Evolutionary conservation across 2,797 vertebrate genomes (phyloP).

Genomic region (Pelodytes ibericus): DNA sequence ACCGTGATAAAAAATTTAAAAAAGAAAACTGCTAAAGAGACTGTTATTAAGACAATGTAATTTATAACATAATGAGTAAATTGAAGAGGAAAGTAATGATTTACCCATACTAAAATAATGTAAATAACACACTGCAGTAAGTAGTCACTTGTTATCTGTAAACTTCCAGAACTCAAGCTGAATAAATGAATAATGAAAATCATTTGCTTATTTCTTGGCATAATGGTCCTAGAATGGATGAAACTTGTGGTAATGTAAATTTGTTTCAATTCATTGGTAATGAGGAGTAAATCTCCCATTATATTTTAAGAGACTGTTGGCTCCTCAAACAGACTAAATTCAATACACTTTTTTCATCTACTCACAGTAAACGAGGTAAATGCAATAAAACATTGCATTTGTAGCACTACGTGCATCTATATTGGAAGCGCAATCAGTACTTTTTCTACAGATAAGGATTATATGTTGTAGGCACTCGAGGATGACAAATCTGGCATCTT

Average conservation of each 20-base stretch:
- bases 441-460: too few relatives aligned
- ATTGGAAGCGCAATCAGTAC: too few relatives aligned
- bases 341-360: too few relatives aligned
- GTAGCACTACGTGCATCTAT: too few relatives aligned
- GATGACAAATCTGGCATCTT: too few relatives aligned
- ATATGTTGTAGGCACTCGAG: too few relatives aligned
- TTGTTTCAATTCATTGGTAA: conserved; percentile 13
- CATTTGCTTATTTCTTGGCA: conserved; percentile 30
- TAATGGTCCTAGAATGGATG: conserved; percentile 10
- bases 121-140: conserved; percentile 25
- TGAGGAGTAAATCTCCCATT: too few relatives aligned
- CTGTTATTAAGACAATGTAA: conserved; percentile 16
- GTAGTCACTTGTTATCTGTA: conserved; percentile 40
- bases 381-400: too few relatives aligned
- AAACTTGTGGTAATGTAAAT: conserved; percentile 19
- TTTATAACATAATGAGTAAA: conserved; percentile 36
- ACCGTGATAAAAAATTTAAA: not conserved
- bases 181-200: conserved; percentile 35
- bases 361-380: too few relatives aligned
- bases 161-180: conserved; percentile 32
- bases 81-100: conserved; percentile 41
- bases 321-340: too few relatives aligned
- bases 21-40: too few relatives aligned
- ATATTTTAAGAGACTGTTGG: too few relatives aligned
- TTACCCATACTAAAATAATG: conserved; percentile 13